Evolutionary conservation across 2,113 vertebrate species (phyloP).

Genomic region (Corythoichthys haematopterus): DNA sequence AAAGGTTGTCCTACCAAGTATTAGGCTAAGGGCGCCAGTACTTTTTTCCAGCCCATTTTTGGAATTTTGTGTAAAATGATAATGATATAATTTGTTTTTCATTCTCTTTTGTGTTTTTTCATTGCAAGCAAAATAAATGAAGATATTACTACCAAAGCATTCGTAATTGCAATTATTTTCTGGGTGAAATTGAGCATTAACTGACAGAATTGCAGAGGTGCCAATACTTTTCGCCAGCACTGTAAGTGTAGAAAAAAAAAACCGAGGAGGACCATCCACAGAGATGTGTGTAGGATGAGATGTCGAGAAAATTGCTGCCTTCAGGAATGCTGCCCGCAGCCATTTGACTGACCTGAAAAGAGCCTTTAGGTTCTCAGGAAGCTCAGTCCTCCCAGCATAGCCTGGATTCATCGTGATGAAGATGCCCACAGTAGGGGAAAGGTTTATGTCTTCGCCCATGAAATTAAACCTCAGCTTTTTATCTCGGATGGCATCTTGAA

Average conservation of each 20-base stretch:
- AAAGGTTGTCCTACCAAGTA: too few species aligned
- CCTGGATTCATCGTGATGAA: constrained; percentile 99
- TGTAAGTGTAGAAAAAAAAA: background rate
- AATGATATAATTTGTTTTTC: too few species aligned
- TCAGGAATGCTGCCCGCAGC: background rate
- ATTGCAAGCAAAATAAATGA: too few species aligned
- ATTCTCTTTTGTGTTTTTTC: too few species aligned
- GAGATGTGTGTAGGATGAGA: background rate
- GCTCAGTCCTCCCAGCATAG: constrained; percentile 89
- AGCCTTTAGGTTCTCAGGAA: constrained; percentile 94
- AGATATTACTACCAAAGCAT: too few species aligned
- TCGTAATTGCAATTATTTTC: too few species aligned
- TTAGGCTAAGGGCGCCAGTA: too few species aligned
- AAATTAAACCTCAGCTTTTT: constrained; percentile 89
- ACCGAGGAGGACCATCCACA: background rate
- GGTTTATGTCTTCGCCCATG: constrained; percentile 87
- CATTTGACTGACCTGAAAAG: constrained; percentile 81
- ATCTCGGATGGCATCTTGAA: constrained; percentile 92
- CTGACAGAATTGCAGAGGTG: too few species aligned
- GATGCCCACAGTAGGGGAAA: constrained; percentile 87
- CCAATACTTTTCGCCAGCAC: too few species aligned
- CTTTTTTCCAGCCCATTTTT: too few species aligned
- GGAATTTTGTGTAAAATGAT: too few species aligned
- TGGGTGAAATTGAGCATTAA: too few species aligned
- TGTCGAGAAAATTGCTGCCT: background rate